These are phyloP conservation scores for Helicoverpa assulta DNA, from an alignment of 2,888 invertebrate species.

Conservation along the genomic window DNA sequence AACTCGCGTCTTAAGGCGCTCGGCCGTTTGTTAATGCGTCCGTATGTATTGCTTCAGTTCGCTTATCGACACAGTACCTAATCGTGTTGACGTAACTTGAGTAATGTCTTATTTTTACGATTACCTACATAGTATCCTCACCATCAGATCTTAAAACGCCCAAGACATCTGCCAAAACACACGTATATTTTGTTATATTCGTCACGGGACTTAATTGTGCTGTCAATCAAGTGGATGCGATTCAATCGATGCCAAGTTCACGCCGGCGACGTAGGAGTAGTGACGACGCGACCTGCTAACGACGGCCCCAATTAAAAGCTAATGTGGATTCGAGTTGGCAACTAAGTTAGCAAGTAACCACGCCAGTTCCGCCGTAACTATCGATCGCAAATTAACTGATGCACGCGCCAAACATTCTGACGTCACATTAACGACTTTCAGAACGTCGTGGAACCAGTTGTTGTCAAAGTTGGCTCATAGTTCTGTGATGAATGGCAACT, in stretches of 20 bases:
- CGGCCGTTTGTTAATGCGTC: neutral
- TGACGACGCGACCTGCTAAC: slow-evolving; percentile 23
- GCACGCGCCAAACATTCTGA: slow-evolving; percentile 43
- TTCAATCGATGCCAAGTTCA: slow-evolving; percentile 10
- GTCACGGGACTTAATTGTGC: neutral
- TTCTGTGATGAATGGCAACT: slow-evolving; percentile 38
- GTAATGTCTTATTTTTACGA: neutral
- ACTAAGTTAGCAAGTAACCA: slow-evolving; percentile 41
- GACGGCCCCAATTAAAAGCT: slow-evolving; percentile 61
- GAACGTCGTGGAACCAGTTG: slow-evolving; percentile 25
- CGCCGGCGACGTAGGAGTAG: neutral
- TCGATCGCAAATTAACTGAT: slow-evolving; percentile 52
- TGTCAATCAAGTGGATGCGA: neutral
- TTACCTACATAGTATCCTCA: too few species aligned
- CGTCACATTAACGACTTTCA: slow-evolving; percentile 49
- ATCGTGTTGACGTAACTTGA: neutral
- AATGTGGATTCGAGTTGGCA: slow-evolving; percentile 46
- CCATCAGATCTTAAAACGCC: too few species aligned
- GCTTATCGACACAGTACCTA: neutral
- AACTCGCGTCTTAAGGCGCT: neutral
- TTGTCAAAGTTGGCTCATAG: slow-evolving; percentile 45
- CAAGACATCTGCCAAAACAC: too few species aligned
- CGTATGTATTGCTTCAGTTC: neutral
- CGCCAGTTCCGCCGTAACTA: slow-evolving; percentile 27
- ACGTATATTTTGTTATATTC: neutral